A percentile compares a stretch with the other conserved stretches of the same genome.
These are phyloP conservation scores for Azemiops feae DNA, from an alignment of 2,113 vertebrate species.

Conservation along the genomic window DNA sequence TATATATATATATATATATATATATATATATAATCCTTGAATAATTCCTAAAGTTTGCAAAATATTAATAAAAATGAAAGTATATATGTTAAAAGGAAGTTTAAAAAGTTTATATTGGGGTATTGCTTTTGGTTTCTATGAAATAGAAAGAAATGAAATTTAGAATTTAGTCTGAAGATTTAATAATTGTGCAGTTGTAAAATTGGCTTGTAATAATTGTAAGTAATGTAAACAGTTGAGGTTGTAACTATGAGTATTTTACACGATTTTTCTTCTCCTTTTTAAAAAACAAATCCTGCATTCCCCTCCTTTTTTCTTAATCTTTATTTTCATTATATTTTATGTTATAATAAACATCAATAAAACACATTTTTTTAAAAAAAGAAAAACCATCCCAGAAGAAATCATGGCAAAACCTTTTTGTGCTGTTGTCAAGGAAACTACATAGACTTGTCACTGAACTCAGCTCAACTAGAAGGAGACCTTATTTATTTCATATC, in stretches of 20 bases:
- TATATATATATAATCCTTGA: too few relatives aligned
- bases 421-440: background rate
- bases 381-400: background rate
- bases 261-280: background rate
- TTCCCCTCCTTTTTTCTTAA: background rate
- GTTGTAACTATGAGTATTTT: background rate
- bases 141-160: background rate
- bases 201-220: background rate
- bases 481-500: background rate
- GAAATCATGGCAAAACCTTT: background rate
- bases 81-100: background rate
- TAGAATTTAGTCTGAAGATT: background rate
- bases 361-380: background rate
- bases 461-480: background rate
- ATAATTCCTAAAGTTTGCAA: background rate
- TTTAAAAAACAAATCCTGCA: background rate
- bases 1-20: too few relatives aligned
- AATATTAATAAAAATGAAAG: background rate
- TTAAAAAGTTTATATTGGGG: background rate
- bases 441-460: background rate
- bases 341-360: background rate
- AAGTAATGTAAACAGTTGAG: background rate
- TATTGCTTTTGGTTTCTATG: background rate
- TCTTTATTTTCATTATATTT: background rate
- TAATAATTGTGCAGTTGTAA: background rate